Conservation (phyloP, 2,888 invertebrate species). For the Drosophila planitibia region DNA sequence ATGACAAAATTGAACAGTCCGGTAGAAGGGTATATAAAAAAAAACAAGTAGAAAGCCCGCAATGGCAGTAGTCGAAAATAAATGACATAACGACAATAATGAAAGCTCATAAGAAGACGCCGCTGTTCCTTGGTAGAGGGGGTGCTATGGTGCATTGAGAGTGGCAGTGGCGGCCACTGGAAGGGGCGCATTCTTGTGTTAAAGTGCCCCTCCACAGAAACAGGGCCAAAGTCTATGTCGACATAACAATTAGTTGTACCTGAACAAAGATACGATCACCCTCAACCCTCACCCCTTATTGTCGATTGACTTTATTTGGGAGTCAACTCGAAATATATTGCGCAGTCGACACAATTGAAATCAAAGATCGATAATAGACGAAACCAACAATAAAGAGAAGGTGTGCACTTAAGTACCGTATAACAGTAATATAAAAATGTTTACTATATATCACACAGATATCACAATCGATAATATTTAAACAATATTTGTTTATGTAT, state of each 20-base stretch:
- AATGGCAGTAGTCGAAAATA: constrained; percentile 17
- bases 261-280: constrained; percentile 20
- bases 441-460: background rate
- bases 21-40: constrained; percentile 1
- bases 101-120: constrained; percentile 12
- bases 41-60: constrained; percentile 4
- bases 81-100: constrained; percentile 19
- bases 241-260: constrained; percentile 44
- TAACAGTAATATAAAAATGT: background rate
- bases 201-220: constrained; percentile 1
- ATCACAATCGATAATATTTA: background rate
- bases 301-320: constrained; percentile 31
- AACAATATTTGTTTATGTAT: background rate
- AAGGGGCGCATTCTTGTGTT: background rate
- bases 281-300: background rate
- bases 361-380: constrained; percentile 34
- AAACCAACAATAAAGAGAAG: constrained; percentile 2
- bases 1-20: too few relatives aligned
- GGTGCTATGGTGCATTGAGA: background rate
- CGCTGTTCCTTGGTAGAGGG: background rate
- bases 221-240: constrained; percentile 27
- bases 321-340: constrained; percentile 60
- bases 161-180: background rate
- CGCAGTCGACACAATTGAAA: constrained; percentile 45
- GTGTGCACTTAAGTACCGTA: background rate